Conservation (phyloP, 2,797 vertebrate species). For the Adelosebastes latens region DNA sequence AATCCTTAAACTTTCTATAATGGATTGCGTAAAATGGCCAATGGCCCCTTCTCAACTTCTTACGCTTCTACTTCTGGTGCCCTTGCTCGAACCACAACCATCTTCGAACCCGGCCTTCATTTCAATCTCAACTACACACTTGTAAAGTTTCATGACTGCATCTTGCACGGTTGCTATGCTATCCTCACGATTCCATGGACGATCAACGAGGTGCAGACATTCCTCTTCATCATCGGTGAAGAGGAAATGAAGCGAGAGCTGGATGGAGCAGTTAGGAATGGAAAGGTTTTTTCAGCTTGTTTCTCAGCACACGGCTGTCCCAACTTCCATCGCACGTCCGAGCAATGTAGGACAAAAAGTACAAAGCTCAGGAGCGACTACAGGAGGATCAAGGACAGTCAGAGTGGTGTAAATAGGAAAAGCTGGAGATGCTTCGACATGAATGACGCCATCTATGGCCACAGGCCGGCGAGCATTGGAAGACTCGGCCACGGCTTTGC, state of each 20-base stretch:
- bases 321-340: too few relatives aligned
- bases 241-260: too few relatives aligned
- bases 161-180: too few relatives aligned
- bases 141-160: too few relatives aligned
- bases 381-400: not conserved
- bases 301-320: not conserved
- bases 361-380: not conserved
- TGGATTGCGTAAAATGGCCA: not conserved
- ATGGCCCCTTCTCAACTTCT: accelerated
- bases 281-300: accelerated
- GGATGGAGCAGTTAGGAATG: not conserved
- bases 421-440: not conserved
- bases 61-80: not conserved
- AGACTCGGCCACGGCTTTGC: not conserved
- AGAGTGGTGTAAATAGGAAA: not conserved
- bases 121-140: not conserved
- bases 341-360: not conserved
- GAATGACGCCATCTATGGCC: not conserved
- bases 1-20: not conserved
- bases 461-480: not conserved
- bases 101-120: not conserved
- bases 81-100: not conserved
- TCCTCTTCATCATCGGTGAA: too few relatives aligned
- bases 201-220: too few relatives aligned
- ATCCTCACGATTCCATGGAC: too few relatives aligned